Percentiles rank a stretch among this genome's conserved stretches.
These are phyloP conservation scores for Larimichthys polyactis DNA, from an alignment of 2,113 vertebrate species.

Conservation along the genomic window DNA sequence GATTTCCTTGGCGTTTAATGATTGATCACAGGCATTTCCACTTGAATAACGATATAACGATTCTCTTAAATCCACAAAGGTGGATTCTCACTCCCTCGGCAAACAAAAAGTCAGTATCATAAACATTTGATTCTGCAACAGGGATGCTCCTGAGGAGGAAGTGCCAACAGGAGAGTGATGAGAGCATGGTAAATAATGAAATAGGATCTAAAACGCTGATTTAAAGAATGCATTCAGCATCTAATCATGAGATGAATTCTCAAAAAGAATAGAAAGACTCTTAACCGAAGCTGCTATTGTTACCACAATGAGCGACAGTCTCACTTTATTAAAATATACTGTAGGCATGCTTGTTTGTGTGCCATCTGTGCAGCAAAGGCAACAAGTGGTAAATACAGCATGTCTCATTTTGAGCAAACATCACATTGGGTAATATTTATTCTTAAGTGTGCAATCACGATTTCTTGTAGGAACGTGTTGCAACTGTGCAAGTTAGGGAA, in stretches of 20 bases:
- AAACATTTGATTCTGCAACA: background rate
- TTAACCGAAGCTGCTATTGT: conserved; percentile 29
- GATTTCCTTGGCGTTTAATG: conserved; percentile 47
- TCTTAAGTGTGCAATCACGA: conserved; percentile 59
- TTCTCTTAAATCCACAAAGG: background rate
- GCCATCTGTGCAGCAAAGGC: conserved; percentile 71
- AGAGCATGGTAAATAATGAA: conserved; percentile 5
- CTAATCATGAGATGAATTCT: conserved; percentile 22
- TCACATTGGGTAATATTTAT: conserved; percentile 58
- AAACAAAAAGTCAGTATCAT: background rate
- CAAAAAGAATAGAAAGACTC: conserved; percentile 28
- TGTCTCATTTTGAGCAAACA: conserved; percentile 67
- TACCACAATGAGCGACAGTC: conserved; percentile 54
- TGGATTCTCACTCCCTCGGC: background rate
- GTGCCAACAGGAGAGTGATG: background rate
- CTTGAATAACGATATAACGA: background rate
- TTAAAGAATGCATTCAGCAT: background rate
- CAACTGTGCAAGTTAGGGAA: conserved; percentile 46
- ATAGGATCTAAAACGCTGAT: conserved; percentile 1
- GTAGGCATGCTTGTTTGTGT: conserved; percentile 53
- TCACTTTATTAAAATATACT: conserved; percentile 63
- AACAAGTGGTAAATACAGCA: conserved; percentile 74
- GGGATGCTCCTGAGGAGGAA: conserved; percentile 2
- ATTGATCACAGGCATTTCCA: conserved; percentile 11
- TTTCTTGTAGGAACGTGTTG: conserved; percentile 42